phyloP scores from a whole-genome alignment of 1,140 invertebrate species.

The Oryzaephilus surinamensis region DNA sequence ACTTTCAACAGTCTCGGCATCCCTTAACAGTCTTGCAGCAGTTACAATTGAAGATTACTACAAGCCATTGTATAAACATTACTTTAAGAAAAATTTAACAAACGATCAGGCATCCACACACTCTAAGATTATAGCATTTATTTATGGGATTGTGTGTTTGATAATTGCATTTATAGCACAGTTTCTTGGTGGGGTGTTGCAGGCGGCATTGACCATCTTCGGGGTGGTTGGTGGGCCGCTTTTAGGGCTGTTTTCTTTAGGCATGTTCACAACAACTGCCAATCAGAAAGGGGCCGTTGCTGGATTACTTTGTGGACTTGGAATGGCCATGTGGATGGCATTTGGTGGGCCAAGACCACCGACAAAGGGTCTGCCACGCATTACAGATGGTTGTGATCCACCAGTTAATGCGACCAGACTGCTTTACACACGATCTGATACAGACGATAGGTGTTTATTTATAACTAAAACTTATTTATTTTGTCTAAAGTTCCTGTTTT shows the following conservation, averaged over 20 bases:
- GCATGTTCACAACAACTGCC: conserved; percentile 56
- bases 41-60: conserved; percentile 80
- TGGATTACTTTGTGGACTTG: conserved; percentile 54
- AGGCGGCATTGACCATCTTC: conserved; percentile 67
- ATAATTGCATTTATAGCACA: conserved; percentile 64
- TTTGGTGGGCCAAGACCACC: conserved; percentile 69
- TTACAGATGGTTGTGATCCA: conserved; percentile 44
- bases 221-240: conserved; percentile 71
- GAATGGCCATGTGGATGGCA: conserved; percentile 71
- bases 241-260: conserved; percentile 66
- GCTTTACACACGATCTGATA: not conserved
- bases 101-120: conserved; percentile 32
- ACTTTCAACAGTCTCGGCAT: conserved; percentile 75
- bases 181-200: conserved; percentile 58
- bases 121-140: conserved; percentile 52
- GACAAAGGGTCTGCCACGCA: conserved; percentile 44
- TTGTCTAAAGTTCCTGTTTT: conserved; percentile 11
- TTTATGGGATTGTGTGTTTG: conserved; percentile 59
- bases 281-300: conserved; percentile 58
- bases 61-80: conserved; percentile 33
- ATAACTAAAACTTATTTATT: conserved; percentile 13
- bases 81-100: conserved; percentile 18
- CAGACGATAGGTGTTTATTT: conserved; percentile 15
- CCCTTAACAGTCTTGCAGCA: conserved; percentile 74
- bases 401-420: conserved; percentile 11